Percentiles rank a stretch among this genome's conserved stretches.
Conservation (phyloP, 2,888 invertebrate genomes). For the Camponotus fellah region DNA sequence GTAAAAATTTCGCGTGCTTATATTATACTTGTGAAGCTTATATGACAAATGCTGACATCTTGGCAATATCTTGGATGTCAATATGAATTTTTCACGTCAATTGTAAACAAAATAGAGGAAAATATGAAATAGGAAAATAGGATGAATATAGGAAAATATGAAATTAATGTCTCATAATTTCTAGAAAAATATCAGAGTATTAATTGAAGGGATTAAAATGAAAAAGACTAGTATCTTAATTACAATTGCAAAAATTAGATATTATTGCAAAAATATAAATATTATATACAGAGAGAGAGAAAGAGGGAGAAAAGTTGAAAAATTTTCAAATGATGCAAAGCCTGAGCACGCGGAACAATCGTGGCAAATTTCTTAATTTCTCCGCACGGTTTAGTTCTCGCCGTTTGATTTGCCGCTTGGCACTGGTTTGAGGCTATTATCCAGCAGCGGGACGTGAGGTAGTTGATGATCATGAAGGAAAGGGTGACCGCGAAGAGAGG, state of each 20-base stretch:
- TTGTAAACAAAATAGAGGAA: not conserved
- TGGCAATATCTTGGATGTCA: too few species aligned
- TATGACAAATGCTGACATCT: not conserved
- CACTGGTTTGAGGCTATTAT: conserved; percentile 74
- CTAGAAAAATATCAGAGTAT: not conserved
- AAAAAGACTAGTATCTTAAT: not conserved
- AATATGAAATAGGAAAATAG: not conserved
- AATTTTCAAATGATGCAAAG: not conserved
- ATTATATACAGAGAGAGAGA: not conserved
- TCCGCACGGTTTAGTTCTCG: conserved; percentile 41
- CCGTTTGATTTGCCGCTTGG: conserved; percentile 76
- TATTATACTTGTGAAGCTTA: not conserved
- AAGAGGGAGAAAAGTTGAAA: too few species aligned
- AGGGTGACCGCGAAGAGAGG: conserved; percentile 75
- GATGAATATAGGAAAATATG: too few species aligned
- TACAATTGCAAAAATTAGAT: not conserved
- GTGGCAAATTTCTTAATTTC: conserved; percentile 71
- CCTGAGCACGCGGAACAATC: not conserved
- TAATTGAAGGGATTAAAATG: not conserved
- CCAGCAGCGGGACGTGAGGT: conserved; percentile 72
- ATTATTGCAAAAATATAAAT: not conserved
- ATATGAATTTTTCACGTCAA: too few species aligned
- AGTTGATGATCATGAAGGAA: conserved; percentile 79
- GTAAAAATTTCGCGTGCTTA: not conserved
- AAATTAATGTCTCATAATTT: not conserved